Conservation (phyloP, 2,888 invertebrate genomes). For the Perizoma flavofasciatum region DNA sequence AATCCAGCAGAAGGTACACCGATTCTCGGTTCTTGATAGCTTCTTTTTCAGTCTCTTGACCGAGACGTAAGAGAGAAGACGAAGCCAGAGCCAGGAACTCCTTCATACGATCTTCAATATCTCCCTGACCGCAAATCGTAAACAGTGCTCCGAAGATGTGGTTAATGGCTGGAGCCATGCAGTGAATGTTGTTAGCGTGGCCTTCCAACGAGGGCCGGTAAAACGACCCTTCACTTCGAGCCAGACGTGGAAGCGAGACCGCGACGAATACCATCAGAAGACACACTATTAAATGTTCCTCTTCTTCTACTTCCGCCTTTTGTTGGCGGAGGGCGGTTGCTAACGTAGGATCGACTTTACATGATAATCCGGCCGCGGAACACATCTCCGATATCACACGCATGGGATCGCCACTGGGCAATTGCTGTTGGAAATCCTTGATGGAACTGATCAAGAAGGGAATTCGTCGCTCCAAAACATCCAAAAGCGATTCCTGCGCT, state of each 20-base stretch:
- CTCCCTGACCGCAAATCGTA: conserved; percentile 97
- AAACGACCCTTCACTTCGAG: conserved; percentile 94
- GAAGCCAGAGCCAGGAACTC: conserved; percentile 97
- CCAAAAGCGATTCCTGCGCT: conserved; percentile 96
- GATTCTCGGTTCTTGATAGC: conserved; percentile 97
- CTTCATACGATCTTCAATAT: conserved; percentile 98
- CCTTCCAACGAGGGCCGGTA: conserved; percentile 94
- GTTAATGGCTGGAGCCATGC: conserved; percentile 98
- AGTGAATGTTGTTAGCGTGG: conserved; percentile 99
- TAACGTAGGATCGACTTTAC: conserved; percentile 97
- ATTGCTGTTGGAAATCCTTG: conserved; percentile 95
- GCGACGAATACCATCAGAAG: conserved; percentile 99
- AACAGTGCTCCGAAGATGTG: conserved; percentile 98
- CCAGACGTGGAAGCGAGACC: conserved; percentile 97
- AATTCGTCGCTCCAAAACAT: conserved; percentile 96
- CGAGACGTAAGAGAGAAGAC: conserved; percentile 96
- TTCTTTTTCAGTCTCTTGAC: conserved; percentile 98
- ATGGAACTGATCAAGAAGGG: conserved; percentile 98
- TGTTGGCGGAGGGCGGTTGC: conserved; percentile 95
- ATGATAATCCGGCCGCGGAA: conserved; percentile 96
- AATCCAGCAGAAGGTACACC: conserved; percentile 97
- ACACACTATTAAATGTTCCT: conserved; percentile 97
- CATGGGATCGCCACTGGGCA: conserved; percentile 94
- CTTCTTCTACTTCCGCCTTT: conserved; percentile 94
- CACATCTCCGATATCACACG: conserved; percentile 98